Conservation (phyloP, 2,888 invertebrate species). For the Meta bourneti region DNA sequence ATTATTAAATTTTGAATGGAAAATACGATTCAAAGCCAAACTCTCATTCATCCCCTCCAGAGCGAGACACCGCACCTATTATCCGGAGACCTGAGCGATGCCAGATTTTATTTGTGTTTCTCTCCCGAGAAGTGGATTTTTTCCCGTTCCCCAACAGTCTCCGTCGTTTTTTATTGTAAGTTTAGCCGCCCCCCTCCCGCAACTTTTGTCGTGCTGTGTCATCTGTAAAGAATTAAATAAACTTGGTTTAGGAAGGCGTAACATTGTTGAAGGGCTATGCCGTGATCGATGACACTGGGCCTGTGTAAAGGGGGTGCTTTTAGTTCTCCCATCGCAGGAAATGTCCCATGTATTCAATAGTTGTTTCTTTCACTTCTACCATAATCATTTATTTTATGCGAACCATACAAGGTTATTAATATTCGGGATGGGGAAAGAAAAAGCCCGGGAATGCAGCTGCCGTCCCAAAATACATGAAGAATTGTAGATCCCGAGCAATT, state of each 20-base stretch:
- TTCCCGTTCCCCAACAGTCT: constrained; percentile 13
- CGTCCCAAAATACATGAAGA: constrained; percentile 47
- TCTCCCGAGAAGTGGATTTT: constrained; percentile 30
- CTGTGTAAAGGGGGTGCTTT: constrained; percentile 59
- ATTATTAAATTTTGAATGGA: too few relatives aligned
- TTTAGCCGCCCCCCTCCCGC: constrained; percentile 21
- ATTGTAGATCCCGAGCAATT: constrained; percentile 43
- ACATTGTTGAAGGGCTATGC: constrained; percentile 47
- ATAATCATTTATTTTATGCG: constrained; percentile 75
- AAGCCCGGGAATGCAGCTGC: constrained; percentile 46
- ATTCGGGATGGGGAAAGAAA: constrained; percentile 54
- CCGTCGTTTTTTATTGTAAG: constrained; percentile 53
- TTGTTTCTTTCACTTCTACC: constrained; percentile 68
- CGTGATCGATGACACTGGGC: constrained; percentile 69
- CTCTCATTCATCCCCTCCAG: too few relatives aligned
- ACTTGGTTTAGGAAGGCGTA: constrained; percentile 68
- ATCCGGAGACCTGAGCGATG: constrained; percentile 9
- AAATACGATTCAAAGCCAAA: too few relatives aligned
- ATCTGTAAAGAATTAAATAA: constrained; percentile 73
- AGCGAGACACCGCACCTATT: too few relatives aligned
- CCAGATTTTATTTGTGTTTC: constrained; percentile 46
- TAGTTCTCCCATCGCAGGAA: constrained; percentile 48
- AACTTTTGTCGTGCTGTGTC: constrained; percentile 63
- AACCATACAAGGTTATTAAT: constrained; percentile 71
- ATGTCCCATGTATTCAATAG: constrained; percentile 74